phyloP scores from a whole-genome alignment of 2,888 invertebrate genomes.

The Lepidocyrtoides sp. region DNA sequence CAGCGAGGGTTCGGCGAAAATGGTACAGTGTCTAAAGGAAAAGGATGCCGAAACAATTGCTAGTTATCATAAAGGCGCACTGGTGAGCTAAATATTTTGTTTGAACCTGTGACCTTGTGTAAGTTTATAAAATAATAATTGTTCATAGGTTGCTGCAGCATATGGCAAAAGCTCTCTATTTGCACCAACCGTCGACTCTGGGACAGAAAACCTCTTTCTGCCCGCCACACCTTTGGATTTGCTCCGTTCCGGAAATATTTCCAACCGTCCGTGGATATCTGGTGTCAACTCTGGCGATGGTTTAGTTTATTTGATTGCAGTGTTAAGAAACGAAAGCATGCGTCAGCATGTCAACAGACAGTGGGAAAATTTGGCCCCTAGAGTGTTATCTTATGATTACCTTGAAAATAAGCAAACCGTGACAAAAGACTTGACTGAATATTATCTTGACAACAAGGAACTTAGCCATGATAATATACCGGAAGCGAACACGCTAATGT shows the following conservation, averaged over 20 bases:
- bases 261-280: conserved; percentile 16
- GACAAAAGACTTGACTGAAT: conserved; percentile 2
- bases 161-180: conserved; percentile 39
- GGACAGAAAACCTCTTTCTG: not conserved
- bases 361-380: conserved; percentile 67
- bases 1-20: conserved; percentile 46
- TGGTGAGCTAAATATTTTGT: not conserved
- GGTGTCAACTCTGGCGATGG: conserved; percentile 63
- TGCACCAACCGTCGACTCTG: conserved; percentile 32
- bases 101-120: not conserved
- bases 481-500: conserved; percentile 24
- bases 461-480: conserved; percentile 7
- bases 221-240: not conserved
- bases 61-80: conserved; percentile 59
- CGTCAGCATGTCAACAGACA: conserved; percentile 8
- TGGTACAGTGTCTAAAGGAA: conserved; percentile 65
- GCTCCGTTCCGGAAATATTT: not conserved
- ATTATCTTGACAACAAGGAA: conserved; percentile 42
- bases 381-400: conserved; percentile 43
- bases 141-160: not conserved
- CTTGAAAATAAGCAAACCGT: not conserved
- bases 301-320: conserved; percentile 14
- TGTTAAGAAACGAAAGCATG: conserved; percentile 64
- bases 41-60: conserved; percentile 10
- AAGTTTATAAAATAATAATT: not conserved